Conservation (phyloP, 2,797 vertebrate species). For the Sternotherus odoratus region DNA sequence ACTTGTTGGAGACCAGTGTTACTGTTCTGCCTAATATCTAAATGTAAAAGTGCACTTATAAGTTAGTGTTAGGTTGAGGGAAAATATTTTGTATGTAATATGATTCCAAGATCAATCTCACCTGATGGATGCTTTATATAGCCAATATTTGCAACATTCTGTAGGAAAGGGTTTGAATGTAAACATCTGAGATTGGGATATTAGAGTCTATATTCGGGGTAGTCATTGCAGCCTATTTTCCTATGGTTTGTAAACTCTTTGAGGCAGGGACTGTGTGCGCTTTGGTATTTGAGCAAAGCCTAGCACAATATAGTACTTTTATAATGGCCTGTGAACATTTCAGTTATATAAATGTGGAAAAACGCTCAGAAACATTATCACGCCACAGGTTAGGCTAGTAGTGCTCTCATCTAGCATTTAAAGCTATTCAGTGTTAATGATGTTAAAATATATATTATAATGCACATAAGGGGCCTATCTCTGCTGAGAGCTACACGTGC, state of each 20-base stretch:
- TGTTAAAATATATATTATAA: background rate
- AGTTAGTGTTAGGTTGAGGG: background rate
- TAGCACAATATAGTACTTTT: background rate
- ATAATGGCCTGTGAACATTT: background rate
- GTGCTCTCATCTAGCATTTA: no score
- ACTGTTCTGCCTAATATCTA: background rate
- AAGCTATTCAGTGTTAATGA: background rate
- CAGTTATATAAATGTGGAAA: background rate
- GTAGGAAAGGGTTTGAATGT: background rate
- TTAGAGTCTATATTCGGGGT: background rate
- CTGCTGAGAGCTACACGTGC: no score
- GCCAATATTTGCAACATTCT: background rate
- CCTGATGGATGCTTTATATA: background rate
- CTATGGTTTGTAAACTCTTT: background rate
- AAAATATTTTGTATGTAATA: background rate
- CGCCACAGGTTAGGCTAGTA: background rate
- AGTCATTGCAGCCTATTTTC: background rate
- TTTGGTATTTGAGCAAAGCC: background rate
- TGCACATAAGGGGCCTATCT: background rate
- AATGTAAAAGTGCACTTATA: background rate
- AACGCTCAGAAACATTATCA: background rate
- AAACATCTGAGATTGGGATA: background rate
- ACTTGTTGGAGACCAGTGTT: background rate
- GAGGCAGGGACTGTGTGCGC: background rate
- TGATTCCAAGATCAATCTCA: background rate